These are phyloP conservation scores for Helleia helle DNA, from an alignment of 2,888 invertebrate genomes.

Conservation along the genomic window DNA sequence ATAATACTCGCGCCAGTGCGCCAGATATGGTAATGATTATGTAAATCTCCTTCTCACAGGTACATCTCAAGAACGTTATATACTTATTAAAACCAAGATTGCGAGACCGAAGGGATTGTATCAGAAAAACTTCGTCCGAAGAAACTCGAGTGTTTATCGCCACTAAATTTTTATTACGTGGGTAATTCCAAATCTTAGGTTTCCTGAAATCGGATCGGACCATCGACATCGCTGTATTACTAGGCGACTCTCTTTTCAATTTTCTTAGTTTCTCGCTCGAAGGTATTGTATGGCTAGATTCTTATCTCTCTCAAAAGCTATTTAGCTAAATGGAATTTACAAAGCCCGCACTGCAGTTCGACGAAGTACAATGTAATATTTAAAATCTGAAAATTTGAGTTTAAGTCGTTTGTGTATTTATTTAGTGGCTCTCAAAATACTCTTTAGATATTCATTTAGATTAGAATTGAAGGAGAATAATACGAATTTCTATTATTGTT, in stretches of 20 bases:
- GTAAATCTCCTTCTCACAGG: constrained; percentile 71
- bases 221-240: constrained; percentile 58
- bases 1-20: constrained; percentile 72
- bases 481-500: constrained; percentile 4
- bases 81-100: constrained; percentile 73
- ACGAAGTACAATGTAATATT: constrained; percentile 71
- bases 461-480: constrained; percentile 20
- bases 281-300: constrained; percentile 71
- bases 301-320: constrained; percentile 72
- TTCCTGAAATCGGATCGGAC: constrained; percentile 66
- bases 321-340: constrained; percentile 75
- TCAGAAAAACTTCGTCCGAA: constrained; percentile 53
- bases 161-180: constrained; percentile 58
- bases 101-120: constrained; percentile 55
- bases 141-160: constrained; percentile 50
- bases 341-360: constrained; percentile 72
- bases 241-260: constrained; percentile 72
- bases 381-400: constrained; percentile 69
- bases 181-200: constrained; percentile 64
- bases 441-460: too few species aligned
- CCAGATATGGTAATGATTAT: constrained; percentile 75
- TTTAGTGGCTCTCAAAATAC: constrained; percentile 50
- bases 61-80: constrained; percentile 69
- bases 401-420: constrained; percentile 59
- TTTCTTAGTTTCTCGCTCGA: constrained; percentile 68